A percentile compares a stretch with the other conserved stretches of the same genome.
These are phyloP conservation scores for Trichogramma evanescens DNA, from an alignment of 2,888 invertebrate genomes.

Conservation along the genomic window DNA sequence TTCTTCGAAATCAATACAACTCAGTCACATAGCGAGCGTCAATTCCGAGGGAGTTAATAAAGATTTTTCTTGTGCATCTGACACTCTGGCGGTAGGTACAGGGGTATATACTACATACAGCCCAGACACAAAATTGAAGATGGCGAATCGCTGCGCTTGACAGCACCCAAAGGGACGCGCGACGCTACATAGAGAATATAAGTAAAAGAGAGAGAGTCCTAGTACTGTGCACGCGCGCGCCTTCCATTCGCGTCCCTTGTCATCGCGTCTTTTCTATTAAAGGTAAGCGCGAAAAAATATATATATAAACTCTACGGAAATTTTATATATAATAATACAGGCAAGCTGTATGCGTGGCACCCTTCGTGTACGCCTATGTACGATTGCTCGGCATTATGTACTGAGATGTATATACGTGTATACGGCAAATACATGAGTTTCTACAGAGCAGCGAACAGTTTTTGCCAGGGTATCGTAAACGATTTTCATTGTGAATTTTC, in stretches of 20 bases:
- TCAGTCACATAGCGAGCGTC: slow-evolving; percentile 17
- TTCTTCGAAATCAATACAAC: slow-evolving; percentile 12
- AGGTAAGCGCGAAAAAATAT: slow-evolving; percentile 8
- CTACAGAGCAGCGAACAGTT: not conserved
- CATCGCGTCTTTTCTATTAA: slow-evolving; percentile 19
- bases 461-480: not conserved
- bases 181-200: too few relatives aligned
- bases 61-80: slow-evolving; percentile 20
- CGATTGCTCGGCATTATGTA: too few relatives aligned
- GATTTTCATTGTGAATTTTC: not conserved
- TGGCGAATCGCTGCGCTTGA: slow-evolving; percentile 23
- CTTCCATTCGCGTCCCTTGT: not conserved
- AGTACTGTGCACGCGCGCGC: too few relatives aligned
- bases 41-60: slow-evolving; percentile 22
- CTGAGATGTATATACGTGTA: too few relatives aligned
- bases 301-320: not conserved
- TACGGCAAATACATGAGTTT: too few relatives aligned
- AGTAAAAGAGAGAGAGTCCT: too few relatives aligned
- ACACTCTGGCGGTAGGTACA: slow-evolving; percentile 4
- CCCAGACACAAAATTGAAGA: slow-evolving; percentile 21
- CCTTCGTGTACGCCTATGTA: too few relatives aligned
- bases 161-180: slow-evolving; percentile 19
- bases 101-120: too few relatives aligned
- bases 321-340: not conserved
- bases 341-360: too few relatives aligned